These are phyloP conservation scores for Empidonax traillii DNA, from an alignment of 2,113 vertebrate genomes.

Conservation along the genomic window DNA sequence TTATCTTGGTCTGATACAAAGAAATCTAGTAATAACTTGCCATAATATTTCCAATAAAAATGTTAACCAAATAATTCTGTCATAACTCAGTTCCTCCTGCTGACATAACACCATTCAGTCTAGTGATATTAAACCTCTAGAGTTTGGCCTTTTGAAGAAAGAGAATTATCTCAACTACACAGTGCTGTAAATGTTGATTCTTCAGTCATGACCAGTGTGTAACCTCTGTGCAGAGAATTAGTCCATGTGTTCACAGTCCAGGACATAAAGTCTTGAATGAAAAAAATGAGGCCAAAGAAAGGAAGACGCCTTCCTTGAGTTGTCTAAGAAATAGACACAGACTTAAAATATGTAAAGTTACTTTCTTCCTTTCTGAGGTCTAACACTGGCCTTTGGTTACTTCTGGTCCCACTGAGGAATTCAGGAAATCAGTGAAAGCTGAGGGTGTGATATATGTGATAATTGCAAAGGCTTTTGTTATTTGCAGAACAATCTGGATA, in stretches of 20 bases:
- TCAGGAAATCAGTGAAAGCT: not conserved
- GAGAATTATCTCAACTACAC: not conserved
- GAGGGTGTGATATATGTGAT: not conserved
- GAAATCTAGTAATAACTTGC: not conserved
- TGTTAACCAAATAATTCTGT: not conserved
- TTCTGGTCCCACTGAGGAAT: not conserved
- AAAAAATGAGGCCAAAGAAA: not conserved
- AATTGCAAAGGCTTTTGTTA: not conserved
- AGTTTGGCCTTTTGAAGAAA: not conserved
- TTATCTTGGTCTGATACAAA: not conserved
- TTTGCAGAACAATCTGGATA: not conserved
- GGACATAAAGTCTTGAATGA: not conserved
- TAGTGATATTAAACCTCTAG: not conserved
- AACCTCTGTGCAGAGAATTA: not conserved
- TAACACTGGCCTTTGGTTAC: not conserved
- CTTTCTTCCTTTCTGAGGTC: not conserved
- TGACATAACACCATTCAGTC: not conserved
- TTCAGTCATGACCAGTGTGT: not conserved
- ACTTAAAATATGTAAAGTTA: not conserved
- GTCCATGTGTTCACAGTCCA: not conserved
- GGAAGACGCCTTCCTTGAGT: not conserved
- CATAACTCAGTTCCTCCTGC: not conserved
- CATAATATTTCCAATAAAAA: not conserved
- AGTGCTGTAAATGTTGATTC: not conserved
- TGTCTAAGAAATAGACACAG: not conserved